Base-by-base conservation (phyloP, 2,113 vertebrate genomes). In the Gobius niger region DNA sequence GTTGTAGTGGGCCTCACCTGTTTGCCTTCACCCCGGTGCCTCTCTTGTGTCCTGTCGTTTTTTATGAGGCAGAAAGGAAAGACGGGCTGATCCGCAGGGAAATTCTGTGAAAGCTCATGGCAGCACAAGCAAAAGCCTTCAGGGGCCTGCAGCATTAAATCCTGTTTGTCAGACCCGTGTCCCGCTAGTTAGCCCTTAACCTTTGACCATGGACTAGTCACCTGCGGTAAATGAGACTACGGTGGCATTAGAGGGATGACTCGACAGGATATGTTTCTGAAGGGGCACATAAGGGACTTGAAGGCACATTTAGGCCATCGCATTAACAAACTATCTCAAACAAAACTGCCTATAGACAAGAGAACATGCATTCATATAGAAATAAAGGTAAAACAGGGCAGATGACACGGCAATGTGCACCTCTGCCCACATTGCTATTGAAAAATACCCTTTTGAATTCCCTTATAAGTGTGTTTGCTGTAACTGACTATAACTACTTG, bases 141-240 rank as follows among this genome's bases (percentile, higher is more conserved):
- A 67, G 77, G 6, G 65, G 72, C 47, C n/a, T 64, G 64, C 44
- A 53, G 63, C 63, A 70, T 72, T 84, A 81, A 85, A 75, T 82
- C 60, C 68, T 50, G 41, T 67, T 70, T 79, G 72, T 77, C 61
- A 70, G 75, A 49, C 16, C 4, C 47, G 41, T 63, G 67, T 73
- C 77, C 76, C 74, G 62, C 52, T 12, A 63, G 62, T 72, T 67
- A 63, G 14, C 65, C 66, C 69, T 83, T 72, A 84, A 76, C 72
- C 69, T 46, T 56, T 60, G 63, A 77, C 54, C 63, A 72, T 9
- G 24, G 69, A 52, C 73, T 59, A 51, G 65, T 82, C 75, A 80
- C 73, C 75, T 78, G 63, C 69, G 72, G 61, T 84, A 86, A 82
- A 87, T 52, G 44, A 63, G 63, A 24, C 65, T 64, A 59, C 41